Base-by-base conservation (phyloP, 2,888 invertebrate genomes). In the Tetramorium bicarinatum region DNA sequence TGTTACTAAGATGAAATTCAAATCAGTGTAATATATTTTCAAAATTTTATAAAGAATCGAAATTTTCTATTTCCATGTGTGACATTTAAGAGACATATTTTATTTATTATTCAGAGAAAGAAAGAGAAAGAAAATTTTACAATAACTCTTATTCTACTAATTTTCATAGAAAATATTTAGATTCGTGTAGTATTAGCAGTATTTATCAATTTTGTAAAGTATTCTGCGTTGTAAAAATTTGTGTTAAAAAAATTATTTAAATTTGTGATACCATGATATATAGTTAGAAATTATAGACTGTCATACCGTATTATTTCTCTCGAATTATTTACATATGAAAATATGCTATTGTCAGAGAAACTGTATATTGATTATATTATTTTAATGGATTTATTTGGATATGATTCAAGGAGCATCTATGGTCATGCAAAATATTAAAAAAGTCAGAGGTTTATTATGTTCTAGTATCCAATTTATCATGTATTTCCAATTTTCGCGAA, bases 401-500 rank as follows among this genome's bases (percentile, higher is more conserved):
- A 7, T 3, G 18, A 52, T 76, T 21, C 49, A 25, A 6, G 1
- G 18, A 54, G 25, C 13, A 13, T 2, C 13, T 56, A 44, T 49
- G 49, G 38, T 62, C 15, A 18, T 25, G 18, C 38, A 0, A 49
- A 49, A 62, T 47, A 34, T 72, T 54, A 41, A 56, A 56, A 56
- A 72, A 18, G 15, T 75, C 15, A 61, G 34, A 47, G n/a, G 13
- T 75, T 21, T 62, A 21, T 61, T 61, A 34, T 75, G 34, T 75
- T 75, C 74, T 29, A n/a, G n/a, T 29, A 29, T 44, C 38, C 9
- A 18, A 25, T 56, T 72, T 72, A 41, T 59, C 25, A 11, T 59
- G 18, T 74, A 49, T 62, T 49, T 74, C n/a, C 56, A 25, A 72
- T 72, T 72, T 62, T 21, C 6, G 49, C 13, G n/a, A n/a, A 47